Evolutionary conservation across 2,113 vertebrate genomes (phyloP), one percentile per base, ranked within the genome.

Genomic region (Plecturocebus donacophilus): DNA sequence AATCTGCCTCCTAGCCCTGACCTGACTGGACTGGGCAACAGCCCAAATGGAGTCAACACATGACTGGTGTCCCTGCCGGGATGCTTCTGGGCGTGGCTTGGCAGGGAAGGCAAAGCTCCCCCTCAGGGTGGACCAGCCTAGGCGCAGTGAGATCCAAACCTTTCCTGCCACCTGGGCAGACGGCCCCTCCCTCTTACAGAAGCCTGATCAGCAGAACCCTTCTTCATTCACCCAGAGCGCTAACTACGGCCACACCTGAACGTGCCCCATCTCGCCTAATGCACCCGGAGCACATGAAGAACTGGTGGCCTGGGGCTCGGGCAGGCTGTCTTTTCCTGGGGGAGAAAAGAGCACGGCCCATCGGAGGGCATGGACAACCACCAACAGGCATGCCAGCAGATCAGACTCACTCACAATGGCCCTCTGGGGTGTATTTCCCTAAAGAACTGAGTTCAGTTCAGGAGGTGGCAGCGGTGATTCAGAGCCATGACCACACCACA

Each of bases 271-370:
- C 61, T 64, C 27, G 61, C 56, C 4, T 21, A 0, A 7, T 0
- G 42, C 20, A 16, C 58, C 14, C 35, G 14, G 4, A 56, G 12
- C 61, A 64, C 61, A 64, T 27, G 75, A 52, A 16, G 19, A 2
- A 7, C 1, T 0, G 0, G 5, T 21, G 16, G 21, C 42, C 25
- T 27, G 2, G 61, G 61, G 61, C 0, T 30, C 38, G 58, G 58
- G 49, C 6, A 6, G n/a, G 83, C 61, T 1, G 30, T n/a, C 66
- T 45, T 66, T 25, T 75, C 3, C 27, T 5, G 7, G 38, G 30
- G 25, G 27, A 54, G n/a, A 21, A 30, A 23, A 73, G 23, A 27
- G 4, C 6, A 5, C 0, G 4, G 10, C 32, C 21, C 5, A 2
- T 6, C 0, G 1, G 17, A 68, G 82, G 21, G 77, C 42, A 47